These are phyloP conservation scores for Capreolus pygargus DNA, from an alignment of 2,113 vertebrate species.

Conservation along the genomic window DNA sequence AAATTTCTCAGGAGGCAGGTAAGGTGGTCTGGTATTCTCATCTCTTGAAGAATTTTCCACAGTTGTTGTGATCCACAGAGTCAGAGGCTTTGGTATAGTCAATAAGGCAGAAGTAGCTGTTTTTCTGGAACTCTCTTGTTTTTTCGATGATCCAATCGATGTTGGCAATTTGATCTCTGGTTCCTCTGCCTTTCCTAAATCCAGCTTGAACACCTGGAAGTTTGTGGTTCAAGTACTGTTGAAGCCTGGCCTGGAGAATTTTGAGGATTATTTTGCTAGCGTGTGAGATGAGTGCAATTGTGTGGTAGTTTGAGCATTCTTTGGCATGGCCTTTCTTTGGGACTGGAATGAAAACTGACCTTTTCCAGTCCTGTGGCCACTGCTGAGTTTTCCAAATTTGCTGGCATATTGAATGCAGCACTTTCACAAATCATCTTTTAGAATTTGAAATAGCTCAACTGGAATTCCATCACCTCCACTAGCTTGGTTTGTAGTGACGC, in stretches of 20 bases:
- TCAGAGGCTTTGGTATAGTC: background rate
- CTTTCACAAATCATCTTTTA: background rate
- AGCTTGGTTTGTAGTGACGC: background rate
- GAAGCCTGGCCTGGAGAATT: background rate
- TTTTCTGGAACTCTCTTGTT: background rate
- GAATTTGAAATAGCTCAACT: background rate
- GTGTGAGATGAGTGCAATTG: background rate
- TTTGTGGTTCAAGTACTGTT: background rate
- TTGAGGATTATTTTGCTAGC: background rate
- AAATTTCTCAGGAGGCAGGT: background rate
- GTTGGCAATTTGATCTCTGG: background rate
- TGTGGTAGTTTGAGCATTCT: background rate
- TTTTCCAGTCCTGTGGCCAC: background rate
- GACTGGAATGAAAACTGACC: background rate
- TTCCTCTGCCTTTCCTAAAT: background rate
- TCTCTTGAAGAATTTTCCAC: background rate
- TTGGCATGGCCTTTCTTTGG: background rate
- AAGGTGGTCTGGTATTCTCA: background rate
- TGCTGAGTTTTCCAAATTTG: background rate
- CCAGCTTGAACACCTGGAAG: background rate
- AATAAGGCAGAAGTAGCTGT: background rate
- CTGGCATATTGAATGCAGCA: background rate
- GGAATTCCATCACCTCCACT: background rate
- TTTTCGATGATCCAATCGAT: background rate
- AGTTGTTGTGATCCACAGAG: background rate